These are phyloP conservation scores for Trichonephila clavipes DNA, from an alignment of 1,140 invertebrate species.

Conservation along the genomic window DNA sequence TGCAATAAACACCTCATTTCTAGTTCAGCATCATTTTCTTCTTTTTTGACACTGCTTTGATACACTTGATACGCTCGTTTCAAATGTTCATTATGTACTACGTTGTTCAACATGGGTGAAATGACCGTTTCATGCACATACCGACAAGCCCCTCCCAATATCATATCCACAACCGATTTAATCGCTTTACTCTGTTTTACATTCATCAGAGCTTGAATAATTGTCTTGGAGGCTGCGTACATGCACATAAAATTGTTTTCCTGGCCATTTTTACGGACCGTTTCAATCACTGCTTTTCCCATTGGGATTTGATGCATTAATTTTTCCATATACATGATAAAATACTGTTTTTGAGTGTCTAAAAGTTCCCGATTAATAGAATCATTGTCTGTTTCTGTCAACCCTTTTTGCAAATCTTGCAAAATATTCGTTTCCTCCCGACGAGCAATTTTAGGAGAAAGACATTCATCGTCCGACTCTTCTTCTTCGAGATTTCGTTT, in stretches of 20 bases:
- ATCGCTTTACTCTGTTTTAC: not conserved
- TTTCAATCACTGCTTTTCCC: not conserved
- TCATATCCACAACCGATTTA: not conserved
- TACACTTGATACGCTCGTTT: not conserved
- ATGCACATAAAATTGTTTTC: not conserved
- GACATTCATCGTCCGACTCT: not conserved
- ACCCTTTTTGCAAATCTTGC: no score
- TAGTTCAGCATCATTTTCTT: no score
- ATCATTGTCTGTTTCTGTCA: no score
- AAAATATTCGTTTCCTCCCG: not conserved
- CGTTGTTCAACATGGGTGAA: not conserved
- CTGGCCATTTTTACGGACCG: not conserved
- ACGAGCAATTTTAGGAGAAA: no score
- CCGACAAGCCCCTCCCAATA: not conserved
- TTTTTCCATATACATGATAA: conserved; percentile 15
- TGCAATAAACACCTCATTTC: no score
- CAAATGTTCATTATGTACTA: not conserved
- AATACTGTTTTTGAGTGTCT: conserved; percentile 13
- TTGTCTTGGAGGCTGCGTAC: not conserved
- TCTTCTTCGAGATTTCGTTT: not conserved
- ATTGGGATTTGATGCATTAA: conserved; percentile 16
- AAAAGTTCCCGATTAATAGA: not conserved
- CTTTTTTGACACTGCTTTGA: not conserved
- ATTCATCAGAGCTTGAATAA: not conserved
- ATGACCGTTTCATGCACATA: not conserved